Conservation (phyloP, 2,113 vertebrate species). For the Raja brachyura region DNA sequence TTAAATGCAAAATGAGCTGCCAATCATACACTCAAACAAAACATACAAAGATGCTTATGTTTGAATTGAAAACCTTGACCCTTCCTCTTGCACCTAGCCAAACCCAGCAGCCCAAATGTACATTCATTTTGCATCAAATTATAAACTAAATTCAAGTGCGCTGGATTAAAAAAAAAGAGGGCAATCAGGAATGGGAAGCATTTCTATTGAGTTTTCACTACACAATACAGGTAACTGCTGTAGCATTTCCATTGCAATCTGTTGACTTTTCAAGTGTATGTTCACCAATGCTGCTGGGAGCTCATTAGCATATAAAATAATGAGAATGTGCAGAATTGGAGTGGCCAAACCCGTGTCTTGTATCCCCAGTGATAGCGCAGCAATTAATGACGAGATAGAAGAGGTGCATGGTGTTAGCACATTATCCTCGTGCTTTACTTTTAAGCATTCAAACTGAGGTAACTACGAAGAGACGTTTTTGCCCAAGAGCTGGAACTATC, state of each 20-base stretch:
- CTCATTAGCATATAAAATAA: background rate
- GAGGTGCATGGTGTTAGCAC: background rate
- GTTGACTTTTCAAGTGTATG: background rate
- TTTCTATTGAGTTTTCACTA: background rate
- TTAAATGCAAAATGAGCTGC: background rate
- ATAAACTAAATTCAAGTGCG: background rate
- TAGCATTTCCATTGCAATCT: background rate
- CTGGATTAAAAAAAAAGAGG: background rate
- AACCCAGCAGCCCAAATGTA: background rate
- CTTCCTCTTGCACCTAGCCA: background rate
- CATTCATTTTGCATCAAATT: background rate
- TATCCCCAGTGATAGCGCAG: background rate
- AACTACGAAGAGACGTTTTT: background rate
- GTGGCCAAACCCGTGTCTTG: background rate
- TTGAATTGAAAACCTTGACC: conserved; percentile 2
- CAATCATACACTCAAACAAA: conserved; percentile 26
- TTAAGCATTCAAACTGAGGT: background rate
- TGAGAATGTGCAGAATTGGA: background rate
- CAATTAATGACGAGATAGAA: background rate
- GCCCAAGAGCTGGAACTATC: background rate
- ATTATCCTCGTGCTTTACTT: background rate
- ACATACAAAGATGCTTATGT: background rate
- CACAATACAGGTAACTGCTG: background rate
- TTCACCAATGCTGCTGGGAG: background rate
- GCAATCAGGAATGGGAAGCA: background rate